A percentile compares a stretch with the other conserved stretches of the same genome.
These are phyloP conservation scores for Lates calcarifer DNA, from an alignment of 2,113 vertebrate species.

Conservation along the genomic window DNA sequence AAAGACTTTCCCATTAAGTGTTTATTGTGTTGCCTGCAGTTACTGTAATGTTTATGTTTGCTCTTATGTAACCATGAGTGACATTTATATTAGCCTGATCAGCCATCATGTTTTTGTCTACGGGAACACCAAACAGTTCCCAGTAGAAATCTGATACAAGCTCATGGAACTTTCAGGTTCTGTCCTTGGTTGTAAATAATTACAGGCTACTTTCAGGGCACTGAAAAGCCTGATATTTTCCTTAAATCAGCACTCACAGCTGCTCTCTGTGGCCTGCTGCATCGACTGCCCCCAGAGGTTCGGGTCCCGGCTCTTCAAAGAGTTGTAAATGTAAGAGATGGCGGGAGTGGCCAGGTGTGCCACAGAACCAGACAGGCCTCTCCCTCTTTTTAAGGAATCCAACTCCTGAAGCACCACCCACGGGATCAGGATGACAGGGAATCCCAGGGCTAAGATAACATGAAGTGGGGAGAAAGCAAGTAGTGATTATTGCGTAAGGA, in stretches of 20 bases:
- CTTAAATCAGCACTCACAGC: conserved; percentile 82
- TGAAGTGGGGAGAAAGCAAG: background rate
- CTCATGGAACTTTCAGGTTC: background rate
- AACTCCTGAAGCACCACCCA: conserved; percentile 97
- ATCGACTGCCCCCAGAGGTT: conserved; percentile 94
- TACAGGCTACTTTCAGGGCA: background rate
- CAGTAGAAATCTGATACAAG: background rate
- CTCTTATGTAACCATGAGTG: background rate
- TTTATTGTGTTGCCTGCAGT: background rate
- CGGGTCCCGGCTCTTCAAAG: conserved; percentile 87
- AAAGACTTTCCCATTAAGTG: background rate
- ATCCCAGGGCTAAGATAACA: conserved; percentile 82
- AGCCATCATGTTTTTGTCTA: background rate
- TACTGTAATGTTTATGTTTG: background rate
- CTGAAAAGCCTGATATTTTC: background rate
- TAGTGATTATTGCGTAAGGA: background rate
- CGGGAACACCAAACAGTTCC: background rate
- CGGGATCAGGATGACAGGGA: conserved; percentile 90
- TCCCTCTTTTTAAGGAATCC: conserved; percentile 90
- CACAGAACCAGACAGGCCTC: conserved; percentile 83
- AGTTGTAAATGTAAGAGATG: conserved; percentile 91
- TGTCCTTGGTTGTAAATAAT: background rate
- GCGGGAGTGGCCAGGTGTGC: conserved; percentile 89
- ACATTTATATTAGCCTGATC: background rate
- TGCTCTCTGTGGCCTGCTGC: conserved; percentile 91